phyloP scores from a whole-genome alignment of 2,888 invertebrate species.

The Scelioninae gen. 1 region DNA sequence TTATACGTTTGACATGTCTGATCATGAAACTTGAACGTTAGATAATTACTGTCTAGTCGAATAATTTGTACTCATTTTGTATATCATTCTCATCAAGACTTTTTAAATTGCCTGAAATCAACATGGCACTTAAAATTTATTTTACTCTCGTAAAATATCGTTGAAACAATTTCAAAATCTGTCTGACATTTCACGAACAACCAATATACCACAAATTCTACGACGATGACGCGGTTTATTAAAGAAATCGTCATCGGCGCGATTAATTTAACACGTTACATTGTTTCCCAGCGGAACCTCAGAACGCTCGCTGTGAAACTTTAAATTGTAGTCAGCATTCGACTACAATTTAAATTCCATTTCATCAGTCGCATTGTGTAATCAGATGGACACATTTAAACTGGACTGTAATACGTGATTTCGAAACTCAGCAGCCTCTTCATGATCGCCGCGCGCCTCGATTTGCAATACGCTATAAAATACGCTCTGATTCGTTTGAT shows the following conservation, averaged over 20 bases:
- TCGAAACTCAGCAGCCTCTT: constrained; percentile 68
- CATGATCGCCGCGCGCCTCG: constrained; percentile 41
- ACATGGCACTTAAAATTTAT: neutral
- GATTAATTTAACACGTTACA: constrained; percentile 34
- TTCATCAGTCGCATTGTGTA: constrained; percentile 50
- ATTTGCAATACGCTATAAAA: constrained; percentile 64
- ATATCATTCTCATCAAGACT: no score
- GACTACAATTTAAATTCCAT: constrained; percentile 48
- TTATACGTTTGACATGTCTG: no score
- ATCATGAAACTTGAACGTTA: no score
- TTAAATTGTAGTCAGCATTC: neutral
- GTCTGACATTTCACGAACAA: constrained; percentile 65
- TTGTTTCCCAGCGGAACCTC: constrained; percentile 14
- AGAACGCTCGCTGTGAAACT: neutral
- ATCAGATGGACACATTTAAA: constrained; percentile 53
- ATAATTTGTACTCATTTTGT: no score
- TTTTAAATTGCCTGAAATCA: no score
- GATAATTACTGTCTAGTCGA: no score
- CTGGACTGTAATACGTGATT: constrained; percentile 31
- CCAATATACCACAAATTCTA: constrained; percentile 2
- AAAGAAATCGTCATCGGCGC: constrained; percentile 9
- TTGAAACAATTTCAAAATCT: no score
- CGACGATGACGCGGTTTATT: constrained; percentile 11
- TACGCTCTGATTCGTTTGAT: constrained; percentile 72
- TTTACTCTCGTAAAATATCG: neutral